phyloP scores from a whole-genome alignment of 2,113 vertebrate genomes.

The Channa maculata region DNA sequence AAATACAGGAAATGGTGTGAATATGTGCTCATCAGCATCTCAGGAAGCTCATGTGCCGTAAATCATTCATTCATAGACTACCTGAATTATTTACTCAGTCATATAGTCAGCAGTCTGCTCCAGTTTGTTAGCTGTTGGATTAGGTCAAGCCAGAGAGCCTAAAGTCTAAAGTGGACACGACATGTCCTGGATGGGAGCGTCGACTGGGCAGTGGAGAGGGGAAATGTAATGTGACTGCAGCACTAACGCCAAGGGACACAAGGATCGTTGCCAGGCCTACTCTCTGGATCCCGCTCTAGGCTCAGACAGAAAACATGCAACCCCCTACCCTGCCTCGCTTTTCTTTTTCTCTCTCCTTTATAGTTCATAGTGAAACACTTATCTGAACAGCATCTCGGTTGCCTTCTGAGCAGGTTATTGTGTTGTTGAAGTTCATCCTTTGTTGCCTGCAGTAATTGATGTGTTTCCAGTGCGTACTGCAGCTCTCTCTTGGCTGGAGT shows the following conservation, averaged over 20 bases:
- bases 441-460: slow-evolving; percentile 59
- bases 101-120: slow-evolving; percentile 65
- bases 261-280: slow-evolving; percentile 65
- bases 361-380: slow-evolving; percentile 60
- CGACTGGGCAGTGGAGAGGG: slow-evolving; percentile 62
- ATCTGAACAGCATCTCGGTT: slow-evolving; percentile 59
- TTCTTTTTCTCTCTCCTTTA: slow-evolving; percentile 46
- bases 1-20: slow-evolving; percentile 20
- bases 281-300: slow-evolving; percentile 66
- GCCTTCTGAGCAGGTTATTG: slow-evolving; percentile 55
- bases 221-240: slow-evolving; percentile 79
- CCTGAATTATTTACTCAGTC: slow-evolving; percentile 73
- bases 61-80: slow-evolving; percentile 56
- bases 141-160: slow-evolving; percentile 63
- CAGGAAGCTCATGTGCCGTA: slow-evolving; percentile 27
- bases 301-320: slow-evolving; percentile 54
- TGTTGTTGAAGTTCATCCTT: slow-evolving; percentile 65
- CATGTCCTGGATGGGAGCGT: slow-evolving; percentile 72
- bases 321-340: slow-evolving; percentile 19
- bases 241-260: slow-evolving; percentile 73
- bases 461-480: slow-evolving; percentile 35
- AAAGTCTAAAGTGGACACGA: slow-evolving; percentile 72
- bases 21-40: slow-evolving; percentile 49
- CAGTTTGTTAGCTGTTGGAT: slow-evolving; percentile 72
- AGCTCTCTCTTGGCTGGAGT: slow-evolving; percentile 36